Evolutionary conservation across 2,797 vertebrate genomes (phyloP).

Genomic region (Lagodon rhomboides): DNA sequence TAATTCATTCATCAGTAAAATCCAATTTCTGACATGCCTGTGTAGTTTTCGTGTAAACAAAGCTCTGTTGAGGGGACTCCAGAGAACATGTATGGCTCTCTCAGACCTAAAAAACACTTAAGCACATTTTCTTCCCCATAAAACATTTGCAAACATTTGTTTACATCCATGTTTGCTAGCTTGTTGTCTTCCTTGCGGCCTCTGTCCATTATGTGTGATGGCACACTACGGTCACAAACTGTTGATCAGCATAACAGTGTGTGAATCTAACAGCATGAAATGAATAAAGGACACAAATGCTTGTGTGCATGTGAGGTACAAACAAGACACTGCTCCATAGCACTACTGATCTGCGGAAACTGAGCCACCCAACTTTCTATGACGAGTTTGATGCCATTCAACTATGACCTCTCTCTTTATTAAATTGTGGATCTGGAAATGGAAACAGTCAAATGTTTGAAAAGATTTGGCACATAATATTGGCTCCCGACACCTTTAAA

Average conservation of each 20-base stretch:
- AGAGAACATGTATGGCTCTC: background rate
- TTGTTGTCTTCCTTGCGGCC: background rate
- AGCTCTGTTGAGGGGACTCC: background rate
- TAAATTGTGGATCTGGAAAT: background rate
- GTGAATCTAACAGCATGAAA: background rate
- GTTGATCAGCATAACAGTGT: background rate
- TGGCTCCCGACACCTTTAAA: conserved; percentile 20
- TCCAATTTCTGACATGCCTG: background rate
- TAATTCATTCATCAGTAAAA: background rate
- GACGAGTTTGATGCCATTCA: background rate
- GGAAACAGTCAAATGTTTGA: conserved; percentile 1
- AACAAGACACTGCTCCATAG: background rate
- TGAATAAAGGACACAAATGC: accelerated
- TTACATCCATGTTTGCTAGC: background rate
- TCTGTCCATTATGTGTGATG: background rate
- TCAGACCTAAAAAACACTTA: background rate
- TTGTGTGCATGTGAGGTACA: background rate
- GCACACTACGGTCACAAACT: background rate
- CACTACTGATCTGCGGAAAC: background rate
- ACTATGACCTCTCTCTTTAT: background rate
- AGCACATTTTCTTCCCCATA: background rate
- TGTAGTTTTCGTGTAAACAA: background rate
- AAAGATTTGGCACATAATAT: conserved; percentile 40
- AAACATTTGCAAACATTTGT: background rate
- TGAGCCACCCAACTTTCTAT: background rate